Evolutionary conservation across 2,797 vertebrate genomes (phyloP), one percentile per base, ranked within the genome.

Genomic region (Chiroxiphia lanceolata): DNA sequence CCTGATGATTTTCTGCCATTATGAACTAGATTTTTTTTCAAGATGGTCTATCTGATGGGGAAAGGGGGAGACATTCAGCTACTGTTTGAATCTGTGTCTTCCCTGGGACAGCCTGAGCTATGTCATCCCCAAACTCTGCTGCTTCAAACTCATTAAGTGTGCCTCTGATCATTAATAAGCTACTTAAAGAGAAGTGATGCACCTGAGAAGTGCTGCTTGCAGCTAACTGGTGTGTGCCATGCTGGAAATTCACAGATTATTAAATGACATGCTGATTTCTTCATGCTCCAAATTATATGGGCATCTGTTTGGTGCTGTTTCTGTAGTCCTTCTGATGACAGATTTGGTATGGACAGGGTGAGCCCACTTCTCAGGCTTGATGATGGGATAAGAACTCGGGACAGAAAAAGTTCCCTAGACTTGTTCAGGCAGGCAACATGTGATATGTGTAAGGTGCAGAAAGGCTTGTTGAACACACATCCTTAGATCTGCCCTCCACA

Each of bases 141-240:
- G 31, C 70, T 86, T 92, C 56, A 80, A 61, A 72, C 40, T 47
- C 50, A 19, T 18, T 90, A 77, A 78, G n/a, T 19, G n/a, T 69
- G 59, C 36, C 29, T 76, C n/a, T 88, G 50, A 61, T 90, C 29
- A 26, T 80, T 76, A 88, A 88, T 75, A 61, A 83, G 54, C 54
- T 51, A 31, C 76, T 60, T 68, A 7, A 72, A 77, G 47, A 54
- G 77, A 60, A 61, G 38, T 1, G 6, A 18, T 45, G 33, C 56
- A 61, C 42, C 34, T 61, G 42, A 40, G 22, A 51, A 56, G 17
- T 50, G 34, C 54, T 80, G 10, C 34, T 83, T 6, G 2, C 72
- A 83, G 29, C 22, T 64, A 17, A 36, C 27, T 23, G 34, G 60
- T 16, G 2, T 51, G 27, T 60, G 23, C 19, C 10, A n/a, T 63